These are phyloP conservation scores for Gila orcuttii DNA, from an alignment of 2,113 vertebrate species.

Conservation along the genomic window DNA sequence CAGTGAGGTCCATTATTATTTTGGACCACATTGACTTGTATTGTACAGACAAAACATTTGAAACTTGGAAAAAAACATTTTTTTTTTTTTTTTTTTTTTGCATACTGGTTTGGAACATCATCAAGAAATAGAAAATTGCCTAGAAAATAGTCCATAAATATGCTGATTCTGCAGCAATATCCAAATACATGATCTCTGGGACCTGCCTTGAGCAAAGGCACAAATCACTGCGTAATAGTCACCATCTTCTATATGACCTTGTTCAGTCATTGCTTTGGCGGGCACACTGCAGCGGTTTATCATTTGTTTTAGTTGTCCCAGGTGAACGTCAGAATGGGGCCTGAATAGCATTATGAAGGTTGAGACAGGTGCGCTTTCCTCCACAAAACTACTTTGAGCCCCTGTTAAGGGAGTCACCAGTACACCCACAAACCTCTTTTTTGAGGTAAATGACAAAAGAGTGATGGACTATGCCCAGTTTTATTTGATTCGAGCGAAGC, in stretches of 20 bases:
- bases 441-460: slow-evolving; percentile 67
- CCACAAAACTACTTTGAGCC: slow-evolving; percentile 55
- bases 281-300: slow-evolving; percentile 57
- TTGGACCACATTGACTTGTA: not conserved
- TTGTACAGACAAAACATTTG: not conserved
- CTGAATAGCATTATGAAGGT: slow-evolving; percentile 67
- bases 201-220: not conserved
- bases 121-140: not conserved
- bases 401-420: slow-evolving; percentile 57
- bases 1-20: not conserved
- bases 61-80: no score
- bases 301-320: slow-evolving; percentile 63
- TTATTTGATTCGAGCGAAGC: slow-evolving; percentile 65
- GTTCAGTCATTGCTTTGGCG: slow-evolving; percentile 63
- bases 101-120: not conserved
- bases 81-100: not conserved
- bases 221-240: slow-evolving; percentile 41
- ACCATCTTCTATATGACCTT: slow-evolving; percentile 57
- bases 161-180: slow-evolving; percentile 29
- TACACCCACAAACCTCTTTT: slow-evolving; percentile 63
- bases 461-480: slow-evolving; percentile 61
- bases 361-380: slow-evolving; percentile 55
- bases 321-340: slow-evolving; percentile 57
- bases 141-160: not conserved
- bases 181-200: slow-evolving; percentile 37